Percentiles rank a stretch among this genome's conserved stretches.
phyloP scores from a whole-genome alignment of 2,888 invertebrate species.

The Strigamia maritima region DNA sequence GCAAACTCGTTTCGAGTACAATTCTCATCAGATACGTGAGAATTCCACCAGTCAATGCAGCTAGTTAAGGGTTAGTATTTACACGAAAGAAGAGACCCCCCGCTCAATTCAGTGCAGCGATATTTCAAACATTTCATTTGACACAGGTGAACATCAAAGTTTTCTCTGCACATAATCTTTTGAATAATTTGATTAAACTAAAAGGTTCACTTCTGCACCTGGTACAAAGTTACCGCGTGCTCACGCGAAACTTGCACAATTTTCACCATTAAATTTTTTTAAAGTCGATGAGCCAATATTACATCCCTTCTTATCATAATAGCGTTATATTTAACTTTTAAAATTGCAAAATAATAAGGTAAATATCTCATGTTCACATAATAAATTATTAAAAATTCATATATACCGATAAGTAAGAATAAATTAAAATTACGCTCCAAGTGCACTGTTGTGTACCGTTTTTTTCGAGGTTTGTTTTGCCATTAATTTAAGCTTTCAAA shows the following conservation, averaged over 20 bases:
- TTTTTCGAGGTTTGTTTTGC: no score
- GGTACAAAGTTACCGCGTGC: slow-evolving; percentile 18
- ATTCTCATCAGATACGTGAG: background rate
- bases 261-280: slow-evolving; percentile 13
- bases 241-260: background rate
- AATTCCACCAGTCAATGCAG: background rate
- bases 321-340: background rate
- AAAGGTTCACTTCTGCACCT: slow-evolving; percentile 32
- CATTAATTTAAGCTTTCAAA: no score
- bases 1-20: slow-evolving; percentile 2
- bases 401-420: no score
- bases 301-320: background rate
- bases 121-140: slow-evolving; percentile 23
- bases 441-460: no score
- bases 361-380: background rate
- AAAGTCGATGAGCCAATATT: slow-evolving; percentile 1
- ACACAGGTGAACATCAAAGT: slow-evolving; percentile 19
- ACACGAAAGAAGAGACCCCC: background rate
- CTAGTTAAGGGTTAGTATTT: background rate
- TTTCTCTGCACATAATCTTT: slow-evolving; percentile 27
- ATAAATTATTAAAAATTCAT: background rate
- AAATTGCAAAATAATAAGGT: background rate
- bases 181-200: slow-evolving; percentile 30
- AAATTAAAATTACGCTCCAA: no score
- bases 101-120: background rate